Evolutionary conservation across 2,797 vertebrate species (phyloP).

Genomic region (Hipposideros larvatus): DNA sequence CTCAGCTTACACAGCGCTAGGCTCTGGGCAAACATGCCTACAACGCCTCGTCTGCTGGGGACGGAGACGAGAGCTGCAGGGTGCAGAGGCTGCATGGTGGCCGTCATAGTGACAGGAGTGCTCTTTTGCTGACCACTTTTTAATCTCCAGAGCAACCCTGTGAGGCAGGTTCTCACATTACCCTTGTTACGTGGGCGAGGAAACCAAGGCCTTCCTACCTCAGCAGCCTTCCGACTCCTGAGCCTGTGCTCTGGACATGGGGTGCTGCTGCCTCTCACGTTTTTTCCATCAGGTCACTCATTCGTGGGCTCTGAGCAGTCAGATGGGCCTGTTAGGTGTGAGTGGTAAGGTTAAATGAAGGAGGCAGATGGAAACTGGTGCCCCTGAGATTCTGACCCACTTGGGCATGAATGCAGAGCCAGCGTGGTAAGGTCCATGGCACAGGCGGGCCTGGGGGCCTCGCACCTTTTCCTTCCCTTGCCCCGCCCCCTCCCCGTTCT

Average conservation of each 20-base stretch:
- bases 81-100: background rate
- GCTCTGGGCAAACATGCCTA: background rate
- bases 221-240: no score
- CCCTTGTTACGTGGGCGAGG: accelerated
- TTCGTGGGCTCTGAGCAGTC: background rate
- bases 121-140: background rate
- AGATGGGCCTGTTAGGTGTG: background rate
- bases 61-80: background rate
- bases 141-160: background rate
- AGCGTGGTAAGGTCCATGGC: accelerated
- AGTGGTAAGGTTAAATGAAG: background rate
- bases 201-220: background rate
- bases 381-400: background rate
- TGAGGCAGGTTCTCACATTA: accelerated
- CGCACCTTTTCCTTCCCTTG: background rate
- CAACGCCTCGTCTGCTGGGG: background rate
- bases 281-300: background rate
- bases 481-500: background rate
- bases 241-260: background rate
- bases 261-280: background rate
- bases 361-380: background rate
- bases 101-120: background rate
- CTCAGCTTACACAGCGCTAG: accelerated
- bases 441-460: background rate
- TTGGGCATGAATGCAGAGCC: background rate